These are phyloP conservation scores for Gerris lacustris DNA, from an alignment of 2,888 invertebrate species.

Conservation along the genomic window DNA sequence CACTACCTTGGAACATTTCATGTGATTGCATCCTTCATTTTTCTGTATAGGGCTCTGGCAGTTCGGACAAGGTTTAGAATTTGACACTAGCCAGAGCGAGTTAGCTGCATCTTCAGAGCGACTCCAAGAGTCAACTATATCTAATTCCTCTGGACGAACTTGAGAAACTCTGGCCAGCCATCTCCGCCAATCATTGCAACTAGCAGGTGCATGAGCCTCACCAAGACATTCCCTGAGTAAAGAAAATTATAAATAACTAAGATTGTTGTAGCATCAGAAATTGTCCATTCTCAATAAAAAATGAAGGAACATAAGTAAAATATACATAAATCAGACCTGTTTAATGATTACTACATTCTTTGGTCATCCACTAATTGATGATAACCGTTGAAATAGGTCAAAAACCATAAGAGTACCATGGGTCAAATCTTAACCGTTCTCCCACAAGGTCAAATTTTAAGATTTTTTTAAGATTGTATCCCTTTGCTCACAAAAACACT, in stretches of 20 bases:
- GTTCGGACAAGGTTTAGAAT: slow-evolving; percentile 57
- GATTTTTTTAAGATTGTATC: too few relatives aligned
- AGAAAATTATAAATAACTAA: background rate
- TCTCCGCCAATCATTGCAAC: slow-evolving; percentile 51
- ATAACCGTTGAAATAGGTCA: too few relatives aligned
- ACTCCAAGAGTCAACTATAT: slow-evolving; percentile 39
- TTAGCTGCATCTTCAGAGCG: slow-evolving; percentile 51
- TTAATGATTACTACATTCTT: too few relatives aligned
- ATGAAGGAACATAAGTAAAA: background rate
- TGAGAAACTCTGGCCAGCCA: slow-evolving; percentile 49
- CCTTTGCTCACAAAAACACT: too few relatives aligned
- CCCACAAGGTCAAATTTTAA: too few relatives aligned
- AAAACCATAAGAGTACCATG: too few relatives aligned
- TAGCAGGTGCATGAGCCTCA: slow-evolving; percentile 55
- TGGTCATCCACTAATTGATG: too few relatives aligned
- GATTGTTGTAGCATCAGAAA: too few relatives aligned
- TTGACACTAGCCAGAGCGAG: slow-evolving; percentile 55
- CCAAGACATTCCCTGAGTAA: slow-evolving; percentile 42
- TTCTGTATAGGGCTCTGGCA: slow-evolving; percentile 57
- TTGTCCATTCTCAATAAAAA: background rate
- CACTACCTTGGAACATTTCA: slow-evolving; percentile 55
- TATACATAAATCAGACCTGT: too few relatives aligned
- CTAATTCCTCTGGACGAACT: slow-evolving; percentile 50
- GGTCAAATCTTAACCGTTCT: too few relatives aligned
- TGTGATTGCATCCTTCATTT: slow-evolving; percentile 59